Evolutionary conservation across 2,113 vertebrate species (phyloP).

Genomic region (Astur gentilis): DNA sequence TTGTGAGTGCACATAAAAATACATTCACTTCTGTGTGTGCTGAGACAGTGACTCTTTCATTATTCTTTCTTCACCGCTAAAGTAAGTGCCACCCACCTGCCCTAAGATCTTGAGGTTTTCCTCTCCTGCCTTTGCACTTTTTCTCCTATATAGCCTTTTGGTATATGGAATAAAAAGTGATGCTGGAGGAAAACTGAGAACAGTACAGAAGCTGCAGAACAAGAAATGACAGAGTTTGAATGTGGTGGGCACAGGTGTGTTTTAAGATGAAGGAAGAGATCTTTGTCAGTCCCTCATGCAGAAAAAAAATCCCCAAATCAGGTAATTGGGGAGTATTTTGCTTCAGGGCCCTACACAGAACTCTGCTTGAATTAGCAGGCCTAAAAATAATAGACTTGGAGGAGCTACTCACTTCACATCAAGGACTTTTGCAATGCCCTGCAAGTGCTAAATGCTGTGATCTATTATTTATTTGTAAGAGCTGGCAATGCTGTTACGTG

Average conservation of each 20-base stretch:
- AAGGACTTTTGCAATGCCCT: not conserved
- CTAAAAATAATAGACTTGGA: not conserved
- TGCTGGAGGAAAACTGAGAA: not conserved
- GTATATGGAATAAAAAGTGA: not conserved
- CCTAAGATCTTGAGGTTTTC: not conserved
- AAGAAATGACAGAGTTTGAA: not conserved
- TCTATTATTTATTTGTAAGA: not conserved
- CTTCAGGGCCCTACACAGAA: not conserved
- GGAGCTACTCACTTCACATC: not conserved
- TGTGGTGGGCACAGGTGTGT: not conserved
- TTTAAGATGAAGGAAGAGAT: not conserved
- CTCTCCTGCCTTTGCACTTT: not conserved
- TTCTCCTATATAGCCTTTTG: not conserved
- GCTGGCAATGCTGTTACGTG: not conserved
- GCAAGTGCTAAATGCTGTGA: not conserved
- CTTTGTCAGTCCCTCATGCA: not conserved
- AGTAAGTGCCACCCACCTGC: not conserved
- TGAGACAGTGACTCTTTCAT: not conserved
- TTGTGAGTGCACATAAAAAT: not conserved
- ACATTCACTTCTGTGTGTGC: not conserved
- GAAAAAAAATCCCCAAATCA: not conserved
- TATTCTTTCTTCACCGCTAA: not conserved
- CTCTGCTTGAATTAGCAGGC: not conserved
- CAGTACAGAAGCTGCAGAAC: not conserved
- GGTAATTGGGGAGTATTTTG: not conserved